Evolutionary conservation across 2,113 vertebrate species (phyloP).

Genomic region (Lepisosteus oculatus): DNA sequence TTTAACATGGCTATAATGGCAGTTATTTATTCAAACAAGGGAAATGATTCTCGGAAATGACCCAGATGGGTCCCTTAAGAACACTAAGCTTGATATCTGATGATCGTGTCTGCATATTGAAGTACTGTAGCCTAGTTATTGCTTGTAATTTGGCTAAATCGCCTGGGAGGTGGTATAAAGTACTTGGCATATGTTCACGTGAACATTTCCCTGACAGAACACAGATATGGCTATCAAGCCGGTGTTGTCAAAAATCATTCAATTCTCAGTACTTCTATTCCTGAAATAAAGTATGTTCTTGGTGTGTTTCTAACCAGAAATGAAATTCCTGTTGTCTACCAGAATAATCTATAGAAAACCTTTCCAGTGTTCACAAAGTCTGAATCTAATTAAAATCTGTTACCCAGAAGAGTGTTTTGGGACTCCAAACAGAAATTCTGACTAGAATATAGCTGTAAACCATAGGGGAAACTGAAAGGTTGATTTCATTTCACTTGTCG

Average conservation of each 20-base stretch:
- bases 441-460: too few relatives aligned
- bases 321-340: too few relatives aligned
- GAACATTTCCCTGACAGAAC: not conserved
- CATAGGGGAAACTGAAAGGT: too few relatives aligned
- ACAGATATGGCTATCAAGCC: not conserved
- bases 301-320: too few relatives aligned
- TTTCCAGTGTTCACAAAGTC: too few relatives aligned
- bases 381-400: too few relatives aligned
- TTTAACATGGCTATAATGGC: constrained; percentile 5
- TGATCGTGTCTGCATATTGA: constrained; percentile 37
- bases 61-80: constrained; percentile 53
- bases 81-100: constrained; percentile 33
- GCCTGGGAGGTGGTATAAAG: not conserved
- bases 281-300: too few relatives aligned
- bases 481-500: too few relatives aligned
- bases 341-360: too few relatives aligned
- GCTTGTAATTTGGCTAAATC: not conserved
- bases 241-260: not conserved
- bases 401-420: too few relatives aligned
- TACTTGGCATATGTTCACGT: not conserved
- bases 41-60: constrained; percentile 54
- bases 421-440: too few relatives aligned
- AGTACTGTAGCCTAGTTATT: constrained; percentile 2
- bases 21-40: constrained; percentile 25
- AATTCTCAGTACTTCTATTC: too few relatives aligned